phyloP scores from a whole-genome alignment of 2,888 invertebrate genomes.

The Trachelus iudaicus region DNA sequence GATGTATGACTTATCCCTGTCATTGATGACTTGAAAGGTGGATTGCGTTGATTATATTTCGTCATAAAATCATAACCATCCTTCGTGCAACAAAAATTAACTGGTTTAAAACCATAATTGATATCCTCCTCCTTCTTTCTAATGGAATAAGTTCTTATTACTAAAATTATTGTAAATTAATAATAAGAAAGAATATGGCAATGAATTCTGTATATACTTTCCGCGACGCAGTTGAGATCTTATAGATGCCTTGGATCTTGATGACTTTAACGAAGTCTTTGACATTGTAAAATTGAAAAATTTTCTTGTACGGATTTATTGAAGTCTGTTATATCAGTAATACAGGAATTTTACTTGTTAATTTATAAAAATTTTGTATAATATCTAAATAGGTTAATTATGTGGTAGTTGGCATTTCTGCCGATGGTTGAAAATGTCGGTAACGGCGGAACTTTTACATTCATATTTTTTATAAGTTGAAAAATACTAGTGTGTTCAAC shows the following conservation, averaged over 20 bases:
- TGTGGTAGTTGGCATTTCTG: background rate
- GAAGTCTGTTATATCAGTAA: background rate
- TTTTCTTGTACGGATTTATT: background rate
- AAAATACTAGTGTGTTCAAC: background rate
- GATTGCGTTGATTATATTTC: conserved; percentile 27
- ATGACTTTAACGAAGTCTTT: background rate
- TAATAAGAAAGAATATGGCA: background rate
- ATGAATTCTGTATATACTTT: conserved; percentile 5
- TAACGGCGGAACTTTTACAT: background rate
- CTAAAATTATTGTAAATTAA: background rate
- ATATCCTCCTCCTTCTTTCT: background rate
- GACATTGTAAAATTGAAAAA: background rate
- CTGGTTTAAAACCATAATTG: conserved; percentile 23
- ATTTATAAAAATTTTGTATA: background rate
- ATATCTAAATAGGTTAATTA: background rate
- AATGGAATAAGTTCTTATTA: background rate
- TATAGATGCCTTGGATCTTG: background rate
- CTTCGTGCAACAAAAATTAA: conserved; percentile 36
- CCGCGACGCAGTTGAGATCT: background rate
- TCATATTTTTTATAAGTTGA: background rate
- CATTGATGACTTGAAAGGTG: conserved; percentile 25
- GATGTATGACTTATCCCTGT: conserved; percentile 13
- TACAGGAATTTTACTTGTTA: background rate
- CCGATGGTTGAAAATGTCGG: background rate
- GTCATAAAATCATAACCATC: conserved; percentile 27